Evolutionary conservation across 2,888 invertebrate genomes (phyloP).

Genomic region (Acanthopleura granulata): DNA sequence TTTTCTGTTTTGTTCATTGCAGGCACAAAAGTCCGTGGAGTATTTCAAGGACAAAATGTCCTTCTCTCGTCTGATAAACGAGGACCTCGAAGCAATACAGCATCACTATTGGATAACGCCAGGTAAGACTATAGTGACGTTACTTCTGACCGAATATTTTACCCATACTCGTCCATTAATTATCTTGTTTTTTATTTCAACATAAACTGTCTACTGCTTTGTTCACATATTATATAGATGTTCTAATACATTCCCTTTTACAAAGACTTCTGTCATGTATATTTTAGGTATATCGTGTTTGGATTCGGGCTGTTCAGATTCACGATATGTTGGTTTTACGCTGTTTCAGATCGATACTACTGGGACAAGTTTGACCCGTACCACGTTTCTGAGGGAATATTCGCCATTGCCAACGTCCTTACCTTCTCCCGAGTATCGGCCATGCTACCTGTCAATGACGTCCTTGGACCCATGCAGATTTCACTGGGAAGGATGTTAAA

Average conservation of each 20-base stretch:
- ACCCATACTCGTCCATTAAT: too few species aligned
- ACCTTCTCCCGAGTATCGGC: conserved; percentile 43
- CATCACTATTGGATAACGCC: conserved; percentile 15
- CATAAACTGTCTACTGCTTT: too few species aligned
- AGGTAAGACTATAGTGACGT: neutral
- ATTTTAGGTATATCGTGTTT: too few species aligned
- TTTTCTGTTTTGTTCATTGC: neutral
- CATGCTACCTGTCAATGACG: conserved; percentile 39
- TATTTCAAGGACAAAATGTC: conserved; percentile 5
- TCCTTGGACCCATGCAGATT: conserved; percentile 45
- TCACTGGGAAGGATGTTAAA: conserved; percentile 42
- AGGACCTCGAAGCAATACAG: neutral
- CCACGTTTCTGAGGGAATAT: conserved; percentile 42
- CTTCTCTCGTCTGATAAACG: neutral
- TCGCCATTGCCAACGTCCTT: conserved; percentile 44
- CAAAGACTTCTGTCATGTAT: too few species aligned
- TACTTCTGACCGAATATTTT: too few species aligned
- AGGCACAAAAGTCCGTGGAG: neutral
- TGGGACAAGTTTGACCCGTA: conserved; percentile 58
- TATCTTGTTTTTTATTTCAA: too few species aligned
- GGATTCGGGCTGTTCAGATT: too few species aligned
- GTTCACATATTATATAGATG: too few species aligned
- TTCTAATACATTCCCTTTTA: too few species aligned
- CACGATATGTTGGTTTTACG: neutral
- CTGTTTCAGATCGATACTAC: conserved; percentile 54